Evolutionary conservation across 2,797 vertebrate genomes (phyloP), one percentile per base, ranked within the genome.

Genomic region (Psittacula echo): DNA sequence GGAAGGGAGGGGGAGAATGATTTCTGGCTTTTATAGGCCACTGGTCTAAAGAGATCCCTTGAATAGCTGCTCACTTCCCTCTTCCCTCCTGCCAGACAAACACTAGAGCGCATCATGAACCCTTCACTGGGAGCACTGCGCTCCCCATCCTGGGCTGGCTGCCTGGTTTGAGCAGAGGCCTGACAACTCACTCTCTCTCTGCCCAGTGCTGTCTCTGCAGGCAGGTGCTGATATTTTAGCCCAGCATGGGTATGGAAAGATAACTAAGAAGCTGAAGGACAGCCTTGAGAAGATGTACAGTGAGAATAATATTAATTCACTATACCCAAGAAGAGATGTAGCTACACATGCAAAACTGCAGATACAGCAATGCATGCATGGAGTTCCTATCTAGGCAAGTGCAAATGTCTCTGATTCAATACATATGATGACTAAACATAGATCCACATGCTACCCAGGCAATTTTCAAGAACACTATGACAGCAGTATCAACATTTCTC

Each of bases 81-180:
- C 30, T 84, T 84, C 15, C 24, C n/a, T 32, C n/a, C 45, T 37
- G 23, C 17, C 76, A 50, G 53, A 47, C 6, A 8, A 61, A 29
- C 48, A 42, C 21, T 15, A 13, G 13, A 78, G 22, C n/a, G 53
- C 4, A 29, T 13, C 11, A 2, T 9, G 47, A 66, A 6, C 5
- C 34, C 8, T 89, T 14, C 21, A 4, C 24, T 37, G 32, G 56
- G 34, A 78, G 11, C 29, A 7, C 20, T 12, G 14, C 0, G 0
- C 5, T 71, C 32, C 20, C 30, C 37, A 15, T 37, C 16, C 37
- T 73, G 73, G 47, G 18, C n/a, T 75, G 39, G 6, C 32, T 42
- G 34, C 23, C 42, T 34, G 23, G 5, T 75, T 48, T 62, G 47
- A 50, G 56, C 17, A 24, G 62, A 66, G 22, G 12, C 1, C 39